A percentile compares a stretch with the other conserved stretches of the same genome.
phyloP scores from a whole-genome alignment of 2,888 invertebrate genomes.

The Amaurobius ferox region DNA sequence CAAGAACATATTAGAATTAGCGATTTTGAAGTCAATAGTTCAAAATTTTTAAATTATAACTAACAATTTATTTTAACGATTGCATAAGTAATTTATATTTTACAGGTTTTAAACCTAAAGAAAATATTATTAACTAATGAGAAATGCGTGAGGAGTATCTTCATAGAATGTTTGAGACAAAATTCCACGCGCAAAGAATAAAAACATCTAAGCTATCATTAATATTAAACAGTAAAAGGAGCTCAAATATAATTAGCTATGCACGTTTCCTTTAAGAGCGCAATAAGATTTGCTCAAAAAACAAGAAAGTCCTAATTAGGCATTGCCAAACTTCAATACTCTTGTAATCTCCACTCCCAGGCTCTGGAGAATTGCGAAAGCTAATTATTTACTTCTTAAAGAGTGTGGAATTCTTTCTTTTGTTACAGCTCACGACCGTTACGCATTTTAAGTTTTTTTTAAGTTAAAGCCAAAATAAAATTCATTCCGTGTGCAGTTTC shows the following conservation, averaged over 20 bases:
- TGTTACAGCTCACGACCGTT: conserved; percentile 35
- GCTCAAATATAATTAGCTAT: conserved; percentile 52
- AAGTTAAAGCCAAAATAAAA: background rate
- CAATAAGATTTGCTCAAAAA: conserved; percentile 58
- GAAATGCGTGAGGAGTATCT: too few relatives aligned
- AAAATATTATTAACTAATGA: too few relatives aligned
- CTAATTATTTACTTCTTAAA: conserved; percentile 71
- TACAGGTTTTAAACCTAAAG: too few relatives aligned
- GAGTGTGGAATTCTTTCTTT: conserved; percentile 53
- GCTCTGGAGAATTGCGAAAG: conserved; percentile 47
- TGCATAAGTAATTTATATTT: too few relatives aligned
- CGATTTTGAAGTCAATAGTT: too few relatives aligned
- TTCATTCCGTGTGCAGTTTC: background rate
- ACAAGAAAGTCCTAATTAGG: conserved; percentile 64
- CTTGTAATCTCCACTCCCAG: conserved; percentile 43
- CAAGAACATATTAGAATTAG: too few relatives aligned
- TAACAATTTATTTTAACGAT: too few relatives aligned
- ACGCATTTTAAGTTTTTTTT: conserved; percentile 21
- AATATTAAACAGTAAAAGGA: too few relatives aligned
- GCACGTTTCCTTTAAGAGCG: conserved; percentile 39
- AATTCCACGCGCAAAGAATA: too few relatives aligned
- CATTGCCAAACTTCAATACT: conserved; percentile 68
- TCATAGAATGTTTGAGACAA: too few relatives aligned
- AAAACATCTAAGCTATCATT: too few relatives aligned
- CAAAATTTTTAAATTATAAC: too few relatives aligned